Base-by-base conservation (phyloP, 1,140 invertebrate genomes). In the Bombus sibiricus region DNA sequence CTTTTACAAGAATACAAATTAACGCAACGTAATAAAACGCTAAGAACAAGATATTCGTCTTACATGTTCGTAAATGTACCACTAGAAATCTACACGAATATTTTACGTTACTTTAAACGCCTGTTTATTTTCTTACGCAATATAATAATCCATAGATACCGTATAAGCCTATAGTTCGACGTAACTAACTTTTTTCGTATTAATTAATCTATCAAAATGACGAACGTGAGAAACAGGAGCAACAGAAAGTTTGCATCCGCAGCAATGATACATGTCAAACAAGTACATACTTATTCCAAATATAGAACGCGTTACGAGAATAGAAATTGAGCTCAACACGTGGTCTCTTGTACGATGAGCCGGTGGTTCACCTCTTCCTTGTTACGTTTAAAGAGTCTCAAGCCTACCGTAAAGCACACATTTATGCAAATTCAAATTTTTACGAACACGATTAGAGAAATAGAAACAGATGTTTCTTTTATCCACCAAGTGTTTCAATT, bases 241-340 rank as follows among this genome's bases (percentile, higher is more conserved):
- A 37, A 34, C 68, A 68, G 62, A 79, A 68, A 79, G 39, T 68
- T 68, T 12, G 62, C 25, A 22, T 68, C 28, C 12, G 28, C 4
- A 15, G 68, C 34, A 73, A 73, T 25, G 69, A 43, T 77, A 77
- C 69, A 53, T 74, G 32, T 10, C 64, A 39, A 69, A 69, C 37
- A n/a, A 80, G 64, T 53, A 69, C 62, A n/a, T n/a, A 53, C 41
- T 34, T 47, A 80, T 32, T 53, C 78, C 78, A 69, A 80, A 68
- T 80, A 69, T 80, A 47, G 78, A 47, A 80, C 78, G 32, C 13
- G 78, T 28, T 53, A 34, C 78, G 13, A 53, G 32, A 80, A 80
- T 80, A 80, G 78, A 80, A 68, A 80, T 80, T 53, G 32, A 69
- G 41, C 78, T 80, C 64, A 68, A 80, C 62, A 69, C 32, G 77